Base-by-base conservation (phyloP, 2,113 vertebrate genomes). In the Vulpes lagopus region DNA sequence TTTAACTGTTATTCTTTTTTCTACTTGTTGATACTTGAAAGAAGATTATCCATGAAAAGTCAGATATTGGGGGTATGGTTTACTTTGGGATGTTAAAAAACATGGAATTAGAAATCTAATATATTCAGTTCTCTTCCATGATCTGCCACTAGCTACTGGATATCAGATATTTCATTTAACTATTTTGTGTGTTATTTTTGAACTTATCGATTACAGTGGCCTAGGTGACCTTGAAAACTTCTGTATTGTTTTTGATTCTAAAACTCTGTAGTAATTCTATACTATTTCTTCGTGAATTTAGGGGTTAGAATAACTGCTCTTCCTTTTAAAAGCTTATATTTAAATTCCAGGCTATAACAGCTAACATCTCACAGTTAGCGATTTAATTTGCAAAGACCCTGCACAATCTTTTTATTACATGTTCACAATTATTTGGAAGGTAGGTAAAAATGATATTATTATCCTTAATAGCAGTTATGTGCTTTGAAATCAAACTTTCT, bases 361-460 rank as follows among this genome's bases (percentile, higher is more conserved):
- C 6, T 23, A 60, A 81, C 17, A 91, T 49, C 90, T 85, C 76
- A 74, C 0, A 57, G n/a, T 55, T 65, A 93, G 55, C 49, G 90
- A 88, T 80, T 93, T 92, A 97, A 91, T 55, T 91, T 60, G 30
- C 22, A 76, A 95, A 93, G 32, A 38, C 80, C 20, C 71, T 84
- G 30, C 35, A 91, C 32, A 60, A 3, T 93, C 71, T 88, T 35
- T 9, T 62, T 87, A 71, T 95, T 51, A 67, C 78, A 64, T 53
- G 83, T 79, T 94, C 51, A 82, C 4, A 88, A 51, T 53, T 86
- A 15, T 71, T 30, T 86, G 27, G 8, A 69, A 62, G 27, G 51
- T 74, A 62, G 4, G 12, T 11, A 94, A 94, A 79, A 16, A 67
- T n/a, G 25, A 5, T 62, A 15, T 95, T 87, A 57, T 80, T 88